These are phyloP conservation scores for Macrosoma leucophasiata DNA, from an alignment of 2,888 invertebrate genomes.

Conservation along the genomic window DNA sequence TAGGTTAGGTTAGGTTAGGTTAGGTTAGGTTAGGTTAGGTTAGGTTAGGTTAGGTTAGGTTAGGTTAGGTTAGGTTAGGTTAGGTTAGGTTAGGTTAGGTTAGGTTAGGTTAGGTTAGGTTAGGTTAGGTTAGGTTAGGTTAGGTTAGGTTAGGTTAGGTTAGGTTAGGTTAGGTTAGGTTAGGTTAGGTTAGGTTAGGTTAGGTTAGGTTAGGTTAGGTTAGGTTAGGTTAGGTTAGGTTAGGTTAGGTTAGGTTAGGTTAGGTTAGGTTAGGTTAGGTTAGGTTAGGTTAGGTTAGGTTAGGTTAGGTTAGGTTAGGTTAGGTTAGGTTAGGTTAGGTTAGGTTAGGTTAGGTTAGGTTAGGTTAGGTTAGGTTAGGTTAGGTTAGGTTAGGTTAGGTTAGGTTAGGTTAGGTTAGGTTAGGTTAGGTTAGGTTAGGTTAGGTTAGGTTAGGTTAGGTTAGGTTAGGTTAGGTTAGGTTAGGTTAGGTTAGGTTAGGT, in stretches of 20 bases:
- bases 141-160: conserved; percentile 17
- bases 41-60: conserved; percentile 16
- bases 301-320: conserved; percentile 17
- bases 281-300: conserved; percentile 17
- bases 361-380: conserved; percentile 16
- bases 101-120: conserved; percentile 14
- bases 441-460: conserved; percentile 8
- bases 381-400: conserved; percentile 10
- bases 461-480: too few species aligned
- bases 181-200: conserved; percentile 14
- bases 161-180: conserved; percentile 15
- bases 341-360: conserved; percentile 20
- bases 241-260: conserved; percentile 17
- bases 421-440: conserved; percentile 9
- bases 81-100: too few species aligned
- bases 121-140: conserved; percentile 17
- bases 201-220: conserved; percentile 14
- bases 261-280: conserved; percentile 16
- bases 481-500: too few species aligned
- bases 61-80: conserved; percentile 9
- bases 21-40: too few species aligned
- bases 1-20: conserved; percentile 17
- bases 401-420: conserved; percentile 7
- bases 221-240: conserved; percentile 16
- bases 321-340: conserved; percentile 17